Evolutionary conservation across 2,888 invertebrate species (phyloP).

Genomic region (Melinaea menophilus): DNA sequence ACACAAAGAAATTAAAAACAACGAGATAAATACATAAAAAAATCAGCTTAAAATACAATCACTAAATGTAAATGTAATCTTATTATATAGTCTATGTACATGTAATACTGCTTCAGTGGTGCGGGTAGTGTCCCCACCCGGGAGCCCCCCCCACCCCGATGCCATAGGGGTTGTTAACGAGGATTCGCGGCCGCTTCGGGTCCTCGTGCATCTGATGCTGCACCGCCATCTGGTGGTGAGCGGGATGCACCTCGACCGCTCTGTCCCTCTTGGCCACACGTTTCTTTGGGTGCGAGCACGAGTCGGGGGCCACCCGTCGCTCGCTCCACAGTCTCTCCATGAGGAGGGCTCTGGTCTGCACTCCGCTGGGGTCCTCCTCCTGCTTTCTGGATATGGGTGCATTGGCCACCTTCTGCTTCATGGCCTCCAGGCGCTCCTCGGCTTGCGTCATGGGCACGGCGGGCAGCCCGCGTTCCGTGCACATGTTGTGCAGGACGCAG

Average conservation of each 20-base stretch:
- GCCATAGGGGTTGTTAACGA: slow-evolving; percentile 52
- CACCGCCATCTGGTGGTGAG: slow-evolving; percentile 32
- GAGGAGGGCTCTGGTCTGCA: slow-evolving; percentile 46
- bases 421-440: slow-evolving; percentile 60
- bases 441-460: slow-evolving; percentile 57
- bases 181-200: slow-evolving; percentile 54
- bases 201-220: slow-evolving; percentile 50
- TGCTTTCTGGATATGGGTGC: slow-evolving; percentile 58
- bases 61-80: too few relatives aligned
- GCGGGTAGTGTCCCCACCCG: slow-evolving; percentile 65
- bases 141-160: slow-evolving; percentile 51
- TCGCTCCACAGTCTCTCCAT: slow-evolving; percentile 62
- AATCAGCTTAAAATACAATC: too few relatives aligned
- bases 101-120: slow-evolving; percentile 42
- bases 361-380: slow-evolving; percentile 48
- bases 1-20: too few relatives aligned
- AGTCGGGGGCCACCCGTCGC: slow-evolving; percentile 49
- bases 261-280: slow-evolving; percentile 57
- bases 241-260: slow-evolving; percentile 39
- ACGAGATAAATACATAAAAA: too few relatives aligned
- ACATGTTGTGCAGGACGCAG: slow-evolving; percentile 63
- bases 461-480: slow-evolving; percentile 49
- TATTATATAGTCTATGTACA: slow-evolving; percentile 6
- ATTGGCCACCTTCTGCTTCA: slow-evolving; percentile 71
- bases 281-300: slow-evolving; percentile 49